Percentiles rank a stretch among this genome's conserved stretches.
phyloP scores from a whole-genome alignment of 2,113 vertebrate genomes.

The Varanus komodoensis region DNA sequence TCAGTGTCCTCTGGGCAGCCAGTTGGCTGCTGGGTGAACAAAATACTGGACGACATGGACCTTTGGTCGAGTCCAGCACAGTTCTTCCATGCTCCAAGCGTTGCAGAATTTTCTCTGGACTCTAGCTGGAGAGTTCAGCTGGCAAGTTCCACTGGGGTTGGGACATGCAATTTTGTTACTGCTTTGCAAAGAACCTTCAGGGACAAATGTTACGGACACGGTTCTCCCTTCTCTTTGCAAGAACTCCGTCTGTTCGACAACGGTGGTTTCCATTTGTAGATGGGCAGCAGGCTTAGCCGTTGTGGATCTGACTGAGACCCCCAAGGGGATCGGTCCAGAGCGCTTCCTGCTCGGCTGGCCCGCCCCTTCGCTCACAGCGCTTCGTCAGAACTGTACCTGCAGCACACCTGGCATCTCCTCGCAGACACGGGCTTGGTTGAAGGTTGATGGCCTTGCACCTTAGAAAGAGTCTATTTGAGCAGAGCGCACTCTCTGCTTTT shows the following conservation, averaged over 20 bases:
- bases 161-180: not conserved
- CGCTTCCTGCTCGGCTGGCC: not conserved
- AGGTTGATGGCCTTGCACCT: not conserved
- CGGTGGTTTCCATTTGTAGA: not conserved
- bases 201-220: not conserved
- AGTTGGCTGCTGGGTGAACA: no score
- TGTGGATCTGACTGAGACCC: not conserved
- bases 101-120: not conserved
- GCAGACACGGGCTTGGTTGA: not conserved
- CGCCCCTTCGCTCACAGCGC: not conserved
- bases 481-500: not conserved
- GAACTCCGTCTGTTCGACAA: not conserved
- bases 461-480: not conserved
- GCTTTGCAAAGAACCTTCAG: not conserved
- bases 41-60: no score
- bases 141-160: not conserved
- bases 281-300: not conserved
- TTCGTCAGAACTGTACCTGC: not conserved
- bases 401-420: not conserved
- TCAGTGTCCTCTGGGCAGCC: no score
- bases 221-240: not conserved
- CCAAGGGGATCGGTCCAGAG: not conserved
- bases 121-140: no score
- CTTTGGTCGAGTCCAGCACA: no score
- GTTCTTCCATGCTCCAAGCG: not conserved